Evolutionary conservation across 2,888 invertebrate species (phyloP).

Genomic region (Drosophila neutralis): DNA sequence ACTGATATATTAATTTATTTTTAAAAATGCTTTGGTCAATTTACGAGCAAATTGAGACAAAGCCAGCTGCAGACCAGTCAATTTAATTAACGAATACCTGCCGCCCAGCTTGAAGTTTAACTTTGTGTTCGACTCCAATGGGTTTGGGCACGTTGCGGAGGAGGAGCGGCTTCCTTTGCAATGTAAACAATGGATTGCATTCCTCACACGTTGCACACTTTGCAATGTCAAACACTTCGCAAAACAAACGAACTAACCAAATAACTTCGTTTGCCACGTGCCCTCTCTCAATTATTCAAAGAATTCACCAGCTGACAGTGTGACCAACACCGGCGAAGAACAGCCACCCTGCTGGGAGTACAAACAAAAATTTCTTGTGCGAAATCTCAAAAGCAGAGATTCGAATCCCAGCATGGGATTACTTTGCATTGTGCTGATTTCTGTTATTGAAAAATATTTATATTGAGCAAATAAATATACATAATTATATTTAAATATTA

Average conservation of each 20-base stretch:
- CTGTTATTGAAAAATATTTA: not conserved
- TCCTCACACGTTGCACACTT: constrained; percentile 29
- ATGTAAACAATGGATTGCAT: constrained; percentile 42
- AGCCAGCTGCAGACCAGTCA: constrained; percentile 35
- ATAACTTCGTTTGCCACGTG: constrained; percentile 19
- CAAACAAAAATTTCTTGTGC: not conserved
- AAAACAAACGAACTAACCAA: constrained; percentile 22
- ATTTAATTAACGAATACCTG: constrained; percentile 49
- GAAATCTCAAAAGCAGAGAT: not conserved
- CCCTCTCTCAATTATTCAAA: constrained; percentile 17
- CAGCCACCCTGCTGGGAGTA: not conserved
- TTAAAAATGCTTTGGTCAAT: constrained; percentile 72
- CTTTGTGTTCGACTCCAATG: not conserved
- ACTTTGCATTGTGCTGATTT: not conserved
- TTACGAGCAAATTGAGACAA: constrained; percentile 71
- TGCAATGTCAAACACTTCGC: constrained; percentile 26
- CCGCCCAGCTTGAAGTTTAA: constrained; percentile 36
- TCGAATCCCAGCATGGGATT: not conserved
- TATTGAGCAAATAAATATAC: too few relatives aligned
- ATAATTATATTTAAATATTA: not conserved
- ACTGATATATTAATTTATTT: constrained; percentile 78
- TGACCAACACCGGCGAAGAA: not conserved
- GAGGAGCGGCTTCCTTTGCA: constrained; percentile 20
- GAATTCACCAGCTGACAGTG: constrained; percentile 1
- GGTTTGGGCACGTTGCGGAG: not conserved